A percentile compares a stretch with the other conserved stretches of the same genome.
Conservation (phyloP, 1,140 invertebrate species). For the Rhopalosiphum maidis region DNA sequence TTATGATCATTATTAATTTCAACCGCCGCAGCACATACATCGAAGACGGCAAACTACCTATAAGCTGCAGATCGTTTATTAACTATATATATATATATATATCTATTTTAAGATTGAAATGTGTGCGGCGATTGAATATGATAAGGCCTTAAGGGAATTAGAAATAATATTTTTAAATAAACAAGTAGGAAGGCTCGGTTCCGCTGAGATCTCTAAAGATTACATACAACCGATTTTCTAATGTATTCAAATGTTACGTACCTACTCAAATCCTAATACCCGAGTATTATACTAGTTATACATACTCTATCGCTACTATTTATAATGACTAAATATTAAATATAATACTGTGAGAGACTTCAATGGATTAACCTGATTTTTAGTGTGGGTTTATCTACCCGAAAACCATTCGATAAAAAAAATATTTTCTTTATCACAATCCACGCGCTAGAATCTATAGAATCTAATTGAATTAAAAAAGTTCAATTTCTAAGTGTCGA, state of each 20-base stretch:
- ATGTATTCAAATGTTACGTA: constrained; percentile 3
- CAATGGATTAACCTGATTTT: neutral
- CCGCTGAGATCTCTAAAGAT: constrained; percentile 2
- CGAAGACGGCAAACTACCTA: neutral
- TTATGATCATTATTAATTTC: neutral
- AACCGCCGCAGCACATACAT: neutral
- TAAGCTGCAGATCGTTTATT: neutral
- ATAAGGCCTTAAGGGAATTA: neutral
- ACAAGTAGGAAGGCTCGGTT: neutral
- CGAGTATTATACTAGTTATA: neutral
- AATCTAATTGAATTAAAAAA: neutral
- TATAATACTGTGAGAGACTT: neutral
- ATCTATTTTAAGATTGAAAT: neutral
- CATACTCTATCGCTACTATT: neutral
- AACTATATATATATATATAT: too few relatives aligned
- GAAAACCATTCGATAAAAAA: neutral
- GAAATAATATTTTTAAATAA: constrained; percentile 9
- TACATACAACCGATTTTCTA: neutral
- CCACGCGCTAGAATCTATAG: neutral
- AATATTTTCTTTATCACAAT: neutral
- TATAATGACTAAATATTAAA: constrained; percentile 20
- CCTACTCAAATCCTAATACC: neutral
- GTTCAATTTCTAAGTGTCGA: neutral
- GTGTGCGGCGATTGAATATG: neutral
- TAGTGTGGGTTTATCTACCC: neutral